Evolutionary conservation across 2,888 invertebrate species (phyloP).

Genomic region (Artemia sinica): DNA sequence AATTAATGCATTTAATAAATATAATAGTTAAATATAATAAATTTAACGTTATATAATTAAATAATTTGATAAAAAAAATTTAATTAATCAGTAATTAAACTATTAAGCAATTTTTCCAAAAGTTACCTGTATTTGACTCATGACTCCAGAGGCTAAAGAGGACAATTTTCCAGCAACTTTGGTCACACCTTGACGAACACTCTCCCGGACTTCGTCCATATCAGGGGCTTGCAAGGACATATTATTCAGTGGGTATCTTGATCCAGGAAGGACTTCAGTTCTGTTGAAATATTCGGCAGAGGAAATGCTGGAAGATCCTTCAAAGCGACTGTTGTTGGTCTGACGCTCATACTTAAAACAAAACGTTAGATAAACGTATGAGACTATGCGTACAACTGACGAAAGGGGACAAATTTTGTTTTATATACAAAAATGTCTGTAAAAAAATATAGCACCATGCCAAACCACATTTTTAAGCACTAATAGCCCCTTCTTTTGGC

Average conservation of each 20-base stretch:
- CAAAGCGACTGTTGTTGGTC: constrained; percentile 53
- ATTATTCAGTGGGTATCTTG: constrained; percentile 1
- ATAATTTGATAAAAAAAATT: too few relatives aligned
- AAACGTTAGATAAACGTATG: constrained; percentile 10
- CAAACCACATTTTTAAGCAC: too few relatives aligned
- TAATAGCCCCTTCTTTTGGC: too few relatives aligned
- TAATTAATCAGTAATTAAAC: too few relatives aligned
- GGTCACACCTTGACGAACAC: constrained; percentile 86
- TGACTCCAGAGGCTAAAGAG: constrained; percentile 79
- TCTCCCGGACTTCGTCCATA: constrained; percentile 89
- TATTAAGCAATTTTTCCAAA: not conserved
- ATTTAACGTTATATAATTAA: too few relatives aligned
- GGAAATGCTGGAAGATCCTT: constrained; percentile 85
- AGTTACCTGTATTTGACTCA: constrained; percentile 68
- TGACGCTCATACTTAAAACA: constrained; percentile 37
- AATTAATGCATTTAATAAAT: too few relatives aligned
- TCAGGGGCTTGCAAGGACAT: constrained; percentile 40
- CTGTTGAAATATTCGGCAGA: constrained; percentile 78
- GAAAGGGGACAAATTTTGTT: too few relatives aligned
- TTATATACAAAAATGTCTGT: not conserved
- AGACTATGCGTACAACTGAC: not conserved
- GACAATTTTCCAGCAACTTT: constrained; percentile 94
- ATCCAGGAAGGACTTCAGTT: constrained; percentile 19
- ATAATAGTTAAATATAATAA: too few relatives aligned
- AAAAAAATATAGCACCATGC: too few relatives aligned